These are phyloP conservation scores for Trididemnum nubilum DNA, from an alignment of 23 tunicate species.

Conservation along the genomic window DNA sequence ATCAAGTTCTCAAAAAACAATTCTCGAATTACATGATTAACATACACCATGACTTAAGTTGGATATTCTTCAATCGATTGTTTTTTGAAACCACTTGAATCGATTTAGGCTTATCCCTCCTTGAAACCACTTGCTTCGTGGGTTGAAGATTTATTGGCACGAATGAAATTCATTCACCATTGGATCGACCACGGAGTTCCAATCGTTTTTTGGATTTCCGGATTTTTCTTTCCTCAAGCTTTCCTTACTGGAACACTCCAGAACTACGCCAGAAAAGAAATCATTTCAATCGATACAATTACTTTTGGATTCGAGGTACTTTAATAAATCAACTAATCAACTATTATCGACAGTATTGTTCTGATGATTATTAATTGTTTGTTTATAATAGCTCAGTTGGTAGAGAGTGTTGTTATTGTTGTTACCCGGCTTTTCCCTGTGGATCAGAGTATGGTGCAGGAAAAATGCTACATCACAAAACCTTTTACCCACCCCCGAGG, in stretches of 20 bases:
- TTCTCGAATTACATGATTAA: too few relatives aligned
- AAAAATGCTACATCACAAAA: too few relatives aligned
- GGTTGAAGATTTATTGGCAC: slow-evolving; percentile 79
- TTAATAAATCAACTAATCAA: background rate
- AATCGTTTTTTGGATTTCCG: slow-evolving; percentile 98
- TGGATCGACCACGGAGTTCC: slow-evolving; percentile 98
- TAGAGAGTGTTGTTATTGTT: too few relatives aligned
- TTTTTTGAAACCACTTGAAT: too few relatives aligned
- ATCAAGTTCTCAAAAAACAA: too few relatives aligned
- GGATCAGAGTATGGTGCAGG: too few relatives aligned
- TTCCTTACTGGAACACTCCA: slow-evolving; percentile 99
- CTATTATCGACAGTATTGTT: background rate
- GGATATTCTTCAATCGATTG: too few relatives aligned
- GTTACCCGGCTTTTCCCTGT: too few relatives aligned
- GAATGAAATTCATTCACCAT: slow-evolving; percentile 89
- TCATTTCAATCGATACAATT: slow-evolving; percentile 96
- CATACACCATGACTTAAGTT: too few relatives aligned
- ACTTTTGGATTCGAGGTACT: slow-evolving; percentile 92
- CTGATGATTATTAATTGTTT: too few relatives aligned
- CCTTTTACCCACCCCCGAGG: too few relatives aligned
- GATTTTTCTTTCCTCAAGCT: slow-evolving; percentile 99
- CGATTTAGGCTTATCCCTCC: slow-evolving; percentile 99
- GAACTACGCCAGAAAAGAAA: slow-evolving; percentile 91
- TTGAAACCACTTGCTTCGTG: slow-evolving; percentile 98
- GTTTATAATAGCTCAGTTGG: too few relatives aligned